Base-by-base conservation (phyloP, 2,888 invertebrate genomes). In the Rhamphomyia laevipes region DNA sequence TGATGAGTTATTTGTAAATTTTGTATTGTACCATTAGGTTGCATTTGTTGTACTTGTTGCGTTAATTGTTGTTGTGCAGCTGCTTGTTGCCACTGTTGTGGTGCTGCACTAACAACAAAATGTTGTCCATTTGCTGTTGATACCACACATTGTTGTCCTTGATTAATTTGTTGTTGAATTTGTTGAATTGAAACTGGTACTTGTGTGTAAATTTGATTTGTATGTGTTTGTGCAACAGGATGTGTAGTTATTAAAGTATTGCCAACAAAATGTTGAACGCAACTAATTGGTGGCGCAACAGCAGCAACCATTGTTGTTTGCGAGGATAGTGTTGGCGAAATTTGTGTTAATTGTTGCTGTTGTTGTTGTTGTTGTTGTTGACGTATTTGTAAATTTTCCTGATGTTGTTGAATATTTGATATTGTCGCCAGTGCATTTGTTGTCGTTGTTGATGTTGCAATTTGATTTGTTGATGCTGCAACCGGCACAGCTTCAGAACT, bases 201-300 rank as follows among this genome's bases (percentile, higher is more conserved):
- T 51, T 56, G 56, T 44, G 46, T 51, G 30, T 51, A 52, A 11
- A 55, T 50, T 38, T 51, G 50, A 41, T 51, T 49, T 41, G 48
- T 35, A 23, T 21, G 15, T 3, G 27, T 42, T 27, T 23, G 21
- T 6, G 21, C 15, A 2, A 21, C 9, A 16, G 53, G 53, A 17
- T 53, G 45, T n/a, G 56, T 51, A 17, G 55, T 55, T 11, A 56
- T 56, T 23, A 55, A 33, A 4, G 55, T 51, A 43, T 55, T 56
- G 1, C 55, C 56, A 10, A 57, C 54, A 11, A 57, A 49, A 49
- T 57, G 57, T 38, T 57, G 57, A 15, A 57, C 53, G 21, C 53
- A 55, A 11, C 51, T 45, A 16, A 53, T 52, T 13, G 56, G 57
- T 6, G 55, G 55, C 13, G 56, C 54, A 15, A 56, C 54, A 4